Percentiles rank a stretch among this genome's conserved stretches.
phyloP scores from a whole-genome alignment of 1,140 invertebrate species.

The Bombus impatiens region DNA sequence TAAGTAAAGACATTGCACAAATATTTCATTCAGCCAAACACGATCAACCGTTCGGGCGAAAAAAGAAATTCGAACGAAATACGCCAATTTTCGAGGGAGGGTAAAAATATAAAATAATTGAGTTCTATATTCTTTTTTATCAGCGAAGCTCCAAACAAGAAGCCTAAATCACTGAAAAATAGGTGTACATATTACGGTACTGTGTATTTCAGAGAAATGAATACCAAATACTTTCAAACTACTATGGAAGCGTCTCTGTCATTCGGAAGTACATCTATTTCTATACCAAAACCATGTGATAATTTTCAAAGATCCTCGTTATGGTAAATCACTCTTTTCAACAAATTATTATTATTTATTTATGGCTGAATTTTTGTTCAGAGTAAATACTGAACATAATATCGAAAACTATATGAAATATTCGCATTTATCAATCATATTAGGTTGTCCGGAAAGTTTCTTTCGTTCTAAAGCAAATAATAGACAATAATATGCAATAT shows the following conservation, averaged over 20 bases:
- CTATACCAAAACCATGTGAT: neutral
- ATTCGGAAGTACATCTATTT: too few relatives aligned
- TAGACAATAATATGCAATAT: too few relatives aligned
- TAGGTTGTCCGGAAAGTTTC: too few relatives aligned
- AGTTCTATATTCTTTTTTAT: neutral
- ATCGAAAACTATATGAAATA: too few relatives aligned
- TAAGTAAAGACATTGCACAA: constrained; percentile 15
- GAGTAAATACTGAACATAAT: too few relatives aligned
- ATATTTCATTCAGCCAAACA: neutral
- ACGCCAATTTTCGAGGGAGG: neutral
- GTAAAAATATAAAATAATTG: neutral
- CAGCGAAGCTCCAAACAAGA: neutral
- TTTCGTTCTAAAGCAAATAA: too few relatives aligned
- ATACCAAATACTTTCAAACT: neutral
- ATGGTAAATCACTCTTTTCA: neutral
- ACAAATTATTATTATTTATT: neutral
- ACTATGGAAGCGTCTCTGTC: too few relatives aligned
- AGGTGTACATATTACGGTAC: too few relatives aligned
- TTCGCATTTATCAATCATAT: neutral
- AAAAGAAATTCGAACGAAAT: neutral
- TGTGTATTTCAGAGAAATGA: neutral
- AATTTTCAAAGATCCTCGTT: neutral
- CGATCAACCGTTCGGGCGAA: neutral
- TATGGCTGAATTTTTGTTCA: too few relatives aligned
- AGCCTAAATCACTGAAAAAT: too few relatives aligned